Conservation (phyloP, 2,113 vertebrate genomes). For the Hassar affinis region DNA sequence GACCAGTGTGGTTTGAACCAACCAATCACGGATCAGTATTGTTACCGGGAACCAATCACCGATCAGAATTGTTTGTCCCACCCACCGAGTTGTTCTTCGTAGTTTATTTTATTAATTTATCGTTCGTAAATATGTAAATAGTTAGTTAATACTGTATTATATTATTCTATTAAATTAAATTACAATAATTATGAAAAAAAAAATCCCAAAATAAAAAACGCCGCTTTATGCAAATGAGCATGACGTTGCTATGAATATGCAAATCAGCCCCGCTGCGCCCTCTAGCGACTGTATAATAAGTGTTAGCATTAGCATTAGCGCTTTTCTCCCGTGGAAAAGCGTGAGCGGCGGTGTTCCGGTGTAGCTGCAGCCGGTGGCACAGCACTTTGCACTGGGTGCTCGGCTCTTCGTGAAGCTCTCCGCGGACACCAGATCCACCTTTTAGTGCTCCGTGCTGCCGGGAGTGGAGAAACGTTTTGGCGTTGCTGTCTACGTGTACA, state of each 20-base stretch:
- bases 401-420: slow-evolving; percentile 42
- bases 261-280: neutral
- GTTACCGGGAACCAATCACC: neutral
- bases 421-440: neutral
- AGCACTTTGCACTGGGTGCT: slow-evolving; percentile 60
- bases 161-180: no score
- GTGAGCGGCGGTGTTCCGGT: neutral
- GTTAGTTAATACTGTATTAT: no score
- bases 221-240: neutral
- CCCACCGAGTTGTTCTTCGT: neutral
- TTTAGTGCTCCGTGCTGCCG: neutral
- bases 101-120: neutral
- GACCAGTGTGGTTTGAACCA: neutral
- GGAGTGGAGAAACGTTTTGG: neutral
- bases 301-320: slow-evolving; percentile 8
- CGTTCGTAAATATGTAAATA: neutral
- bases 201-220: neutral
- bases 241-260: neutral
- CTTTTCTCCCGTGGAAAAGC: neutral
- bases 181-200: no score
- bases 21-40: neutral
- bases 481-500: slow-evolving; percentile 33
- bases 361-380: slow-evolving; percentile 73
- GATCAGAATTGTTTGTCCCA: neutral
- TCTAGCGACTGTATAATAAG: neutral